Percentiles rank a stretch among this genome's conserved stretches.
These are phyloP conservation scores for Distichodus sexfasciatus DNA, from an alignment of 2,797 vertebrate genomes.

Conservation along the genomic window DNA sequence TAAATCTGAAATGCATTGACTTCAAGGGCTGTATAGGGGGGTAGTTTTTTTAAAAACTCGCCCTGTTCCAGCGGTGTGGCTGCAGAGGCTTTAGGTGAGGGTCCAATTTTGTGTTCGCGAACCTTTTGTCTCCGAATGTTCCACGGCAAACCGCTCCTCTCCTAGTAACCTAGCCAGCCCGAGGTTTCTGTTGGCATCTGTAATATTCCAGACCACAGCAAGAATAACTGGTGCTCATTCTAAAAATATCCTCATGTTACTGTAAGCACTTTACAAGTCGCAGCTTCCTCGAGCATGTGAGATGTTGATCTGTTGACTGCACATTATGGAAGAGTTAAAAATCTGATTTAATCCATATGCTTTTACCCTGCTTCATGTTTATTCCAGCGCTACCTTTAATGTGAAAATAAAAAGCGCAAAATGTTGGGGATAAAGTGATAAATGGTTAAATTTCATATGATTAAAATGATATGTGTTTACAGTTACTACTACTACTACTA, in stretches of 20 bases:
- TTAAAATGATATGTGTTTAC: too few species aligned
- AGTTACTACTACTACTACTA: too few species aligned
- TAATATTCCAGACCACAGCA: not conserved
- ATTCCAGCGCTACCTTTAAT: not conserved
- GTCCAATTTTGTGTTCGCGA: not conserved
- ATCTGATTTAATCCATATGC: not conserved
- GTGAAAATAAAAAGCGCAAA: too few species aligned
- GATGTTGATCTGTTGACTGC: not conserved
- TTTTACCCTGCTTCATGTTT: not conserved
- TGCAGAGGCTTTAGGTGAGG: not conserved
- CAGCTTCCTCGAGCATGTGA: not conserved
- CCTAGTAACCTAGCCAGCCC: not conserved
- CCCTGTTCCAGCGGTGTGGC: not conserved
- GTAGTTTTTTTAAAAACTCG: slow-evolving; percentile 25
- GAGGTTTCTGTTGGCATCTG: not conserved
- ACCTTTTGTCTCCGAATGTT: slow-evolving; percentile 1
- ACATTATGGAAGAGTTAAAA: not conserved
- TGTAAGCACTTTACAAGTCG: not conserved
- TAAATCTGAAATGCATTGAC: slow-evolving; percentile 78
- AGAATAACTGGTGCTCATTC: not conserved
- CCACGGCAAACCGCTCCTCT: not conserved
- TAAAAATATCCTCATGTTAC: not conserved
- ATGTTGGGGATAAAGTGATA: too few species aligned
- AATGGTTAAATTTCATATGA: too few species aligned
- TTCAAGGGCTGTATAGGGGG: slow-evolving; percentile 48